Evolutionary conservation across 2,113 vertebrate genomes (phyloP), one percentile per base, ranked within the genome.

Genomic region (Brachyhypopomus occidentalis): DNA sequence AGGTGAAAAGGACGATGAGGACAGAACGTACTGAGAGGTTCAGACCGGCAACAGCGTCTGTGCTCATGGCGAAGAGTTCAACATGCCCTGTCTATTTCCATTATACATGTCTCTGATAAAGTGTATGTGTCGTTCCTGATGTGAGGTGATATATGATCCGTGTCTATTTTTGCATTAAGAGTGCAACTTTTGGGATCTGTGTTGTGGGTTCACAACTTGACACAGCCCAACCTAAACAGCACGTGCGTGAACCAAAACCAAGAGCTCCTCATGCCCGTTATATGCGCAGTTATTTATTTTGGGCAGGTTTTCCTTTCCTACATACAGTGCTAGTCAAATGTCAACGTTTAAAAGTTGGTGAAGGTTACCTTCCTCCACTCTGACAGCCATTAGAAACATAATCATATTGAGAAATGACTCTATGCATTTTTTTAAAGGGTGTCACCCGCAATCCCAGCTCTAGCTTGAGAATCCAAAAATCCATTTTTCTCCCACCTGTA

Each of bases 321-420:
- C 27, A 5, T 1, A 38, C 62, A 25, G 25, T 25, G 0, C 22
- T 12, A 63, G 23, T 16, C 22, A 63, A 25, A 63, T 23, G n/a
- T 25, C 23, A 23, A 3, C 7, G 20, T 52, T 52, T 52, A 52
- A 52, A 52, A 52, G 11, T 20, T 36, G 16, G 0, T n/a, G 8
- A 36, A 38, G 1, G n/a, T 23, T 22, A 36, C 70, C 52, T 74
- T 56, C 6, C 34, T 59, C 59, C 71, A 22, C 38, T 45, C 22
- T 67, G 45, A 52, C 55, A 23, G 27, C 60, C 72, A 84, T 83
- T 78, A 74, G n/a, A 78, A 78, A 75, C 66, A 34, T 64, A 76
- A 79, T 84, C 75, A 56, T 34, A 78, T 52, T n/a, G 5, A 52
- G 66, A 78, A 81, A 84, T 84, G 78, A 81, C 48, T 72, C 73